Evolutionary conservation across 2,113 vertebrate genomes (phyloP), one percentile per base, ranked within the genome.

Genomic region (Fregata magnificens): DNA sequence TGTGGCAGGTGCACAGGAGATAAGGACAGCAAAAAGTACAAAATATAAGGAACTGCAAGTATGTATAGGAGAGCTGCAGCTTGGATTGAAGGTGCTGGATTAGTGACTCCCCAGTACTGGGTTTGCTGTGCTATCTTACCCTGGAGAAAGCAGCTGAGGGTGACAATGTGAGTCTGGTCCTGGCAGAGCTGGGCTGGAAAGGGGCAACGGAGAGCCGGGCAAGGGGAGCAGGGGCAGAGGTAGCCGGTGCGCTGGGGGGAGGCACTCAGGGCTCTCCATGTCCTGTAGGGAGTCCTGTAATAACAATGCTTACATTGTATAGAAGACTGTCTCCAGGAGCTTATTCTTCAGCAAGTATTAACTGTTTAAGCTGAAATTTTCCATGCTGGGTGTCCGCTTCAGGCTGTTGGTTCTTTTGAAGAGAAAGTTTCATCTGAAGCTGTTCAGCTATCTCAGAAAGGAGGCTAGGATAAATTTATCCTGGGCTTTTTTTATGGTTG

Each of bases 311-410:
- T 73, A 50, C 8, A 10, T 42, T 78, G 83, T 50, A 26, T 18
- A 45, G 66, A 80, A 83, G n/a, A 36, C 71, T 93, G 42, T 86
- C 69, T 96, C 31, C 40, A 56, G 73, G 20, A 89, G 44, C 34
- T 94, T 65, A 85, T 79, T 92, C 73, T 95, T 93, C 58, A 82
- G 19, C 61, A 85, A 72, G 36, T 19, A 61, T 82, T 92, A 84
- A 87, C 72, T 56, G 40, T 94, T 94, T 50, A 84, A 90, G 44
- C 72, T 79, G 86, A 91, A 92, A 76, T 91, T 97, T 90, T 95
- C 76, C 45, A 56, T 69, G 44, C 77, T 13, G 7, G 9, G 9
- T 81, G 7, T 59, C 66, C 1, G 55, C 72, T 90, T 92, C 52
- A 90, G 69, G 72, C 86, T 90, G 59, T 61, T 80, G 52, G 53